Conservation (phyloP, 2,888 invertebrate species). For the Abscondita cerata region DNA sequence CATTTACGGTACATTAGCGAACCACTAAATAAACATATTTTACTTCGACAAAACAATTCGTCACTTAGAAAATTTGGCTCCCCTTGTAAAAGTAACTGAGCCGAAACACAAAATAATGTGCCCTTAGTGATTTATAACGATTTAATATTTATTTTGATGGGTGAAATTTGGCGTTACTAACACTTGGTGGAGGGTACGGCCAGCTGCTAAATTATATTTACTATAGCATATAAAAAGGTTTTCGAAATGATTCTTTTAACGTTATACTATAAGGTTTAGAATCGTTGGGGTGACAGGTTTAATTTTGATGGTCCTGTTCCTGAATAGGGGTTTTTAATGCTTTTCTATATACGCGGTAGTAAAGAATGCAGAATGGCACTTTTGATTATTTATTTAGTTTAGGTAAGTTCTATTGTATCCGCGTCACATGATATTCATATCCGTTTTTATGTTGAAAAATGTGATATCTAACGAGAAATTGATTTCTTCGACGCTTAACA, state of each 20-base stretch:
- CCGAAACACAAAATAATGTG: slow-evolving; percentile 40
- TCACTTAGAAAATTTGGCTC: slow-evolving; percentile 45
- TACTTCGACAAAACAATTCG: slow-evolving; percentile 52
- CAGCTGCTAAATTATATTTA: slow-evolving; percentile 58
- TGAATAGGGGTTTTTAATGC: slow-evolving; percentile 55
- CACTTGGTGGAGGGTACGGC: slow-evolving; percentile 54
- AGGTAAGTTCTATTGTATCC: slow-evolving; percentile 33
- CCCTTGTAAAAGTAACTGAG: slow-evolving; percentile 48
- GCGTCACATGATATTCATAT: slow-evolving; percentile 4
- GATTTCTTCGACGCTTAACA: too few relatives aligned
- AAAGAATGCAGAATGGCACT: slow-evolving; percentile 29
- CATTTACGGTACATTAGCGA: slow-evolving; percentile 34
- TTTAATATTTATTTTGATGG: slow-evolving; percentile 63
- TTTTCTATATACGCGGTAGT: slow-evolving; percentile 46
- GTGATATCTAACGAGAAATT: too few relatives aligned
- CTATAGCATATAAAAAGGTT: slow-evolving; percentile 45
- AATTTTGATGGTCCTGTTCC: slow-evolving; percentile 48
- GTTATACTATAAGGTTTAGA: slow-evolving; percentile 40
- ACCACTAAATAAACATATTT: slow-evolving; percentile 51
- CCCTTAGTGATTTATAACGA: slow-evolving; percentile 59
- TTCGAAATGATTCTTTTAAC: slow-evolving; percentile 27
- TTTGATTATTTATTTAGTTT: slow-evolving; percentile 37
- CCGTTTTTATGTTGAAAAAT: neutral
- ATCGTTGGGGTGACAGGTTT: slow-evolving; percentile 42
- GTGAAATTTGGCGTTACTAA: slow-evolving; percentile 62